Base-by-base conservation (phyloP, 2,888 invertebrate genomes). In the Megastigmus dorsalis region DNA sequence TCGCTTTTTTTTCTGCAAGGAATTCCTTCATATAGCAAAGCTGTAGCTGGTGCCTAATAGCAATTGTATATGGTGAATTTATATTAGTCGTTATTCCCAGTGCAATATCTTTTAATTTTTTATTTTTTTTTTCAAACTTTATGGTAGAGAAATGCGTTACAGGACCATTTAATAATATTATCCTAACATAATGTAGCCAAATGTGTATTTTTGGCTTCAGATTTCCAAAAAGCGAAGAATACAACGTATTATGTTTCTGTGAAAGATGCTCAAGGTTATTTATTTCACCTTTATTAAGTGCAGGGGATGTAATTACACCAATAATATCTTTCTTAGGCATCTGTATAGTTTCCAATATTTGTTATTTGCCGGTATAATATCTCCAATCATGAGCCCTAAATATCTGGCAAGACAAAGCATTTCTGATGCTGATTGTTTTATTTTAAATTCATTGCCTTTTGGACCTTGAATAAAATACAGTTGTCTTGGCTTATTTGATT, bases 181-280 rank as follows among this genome's bases (percentile, higher is more conserved):
- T 5, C 13, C 3, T 18, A 13, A 23, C 38, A 20, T 57, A 38
- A 23, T 57, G 57, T 28, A 54, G 6, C 72, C 36, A 69, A 28
- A 75, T 0, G 36, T 77, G 71, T 55, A 72, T 69, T 55, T 75
- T 74, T 6, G 74, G 69, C 41, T 77, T 77, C 0, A 77, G 38
- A 30, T 59, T 59, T 6, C 60, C 72, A 38, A 54, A 72, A 5
- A 77, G 33, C 74, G 45, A 6, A 4, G 71, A 13, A 43, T 77
- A 77, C 7, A 50, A n/a, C 13, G 13, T 13, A 15, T 77, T 67
- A 55, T 71, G 63, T 55, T 71, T 67, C 15, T 38, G 15, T 5
- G 74, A 55, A 0, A 71, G 38, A 10, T 52, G 38, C 13, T 57
- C n/a, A 18, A 63, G 41, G 28, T 48, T 20, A 36, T 54, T 28